Percentiles rank a stretch among this genome's conserved stretches.
phyloP scores from a whole-genome alignment of 30 jellyfish, hydroid and myxozoan species.

The Rhopilema esculentum region DNA sequence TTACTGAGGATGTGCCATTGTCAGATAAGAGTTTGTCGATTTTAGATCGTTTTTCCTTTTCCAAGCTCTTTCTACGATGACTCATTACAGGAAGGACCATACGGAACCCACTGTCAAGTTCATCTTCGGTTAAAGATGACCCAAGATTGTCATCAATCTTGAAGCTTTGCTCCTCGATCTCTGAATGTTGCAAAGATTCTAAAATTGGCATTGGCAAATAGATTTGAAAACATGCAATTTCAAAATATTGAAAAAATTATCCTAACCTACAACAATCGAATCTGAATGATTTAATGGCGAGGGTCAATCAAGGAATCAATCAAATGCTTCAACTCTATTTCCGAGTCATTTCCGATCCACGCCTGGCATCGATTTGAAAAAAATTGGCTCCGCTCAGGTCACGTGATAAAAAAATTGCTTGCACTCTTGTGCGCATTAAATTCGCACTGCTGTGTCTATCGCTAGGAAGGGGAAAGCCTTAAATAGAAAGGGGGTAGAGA shows the following conservation, averaged over 20 bases:
- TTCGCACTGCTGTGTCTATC: no score
- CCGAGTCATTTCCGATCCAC: no score
- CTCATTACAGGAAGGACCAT: conserved; percentile 88
- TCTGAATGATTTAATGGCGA: no score
- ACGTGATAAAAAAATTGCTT: no score
- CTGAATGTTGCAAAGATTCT: conserved; percentile 54
- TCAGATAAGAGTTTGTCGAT: conserved; percentile 44
- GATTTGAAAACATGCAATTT: background rate
- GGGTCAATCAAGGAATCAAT: no score
- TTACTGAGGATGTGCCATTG: conserved; percentile 84
- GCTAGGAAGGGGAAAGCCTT: no score
- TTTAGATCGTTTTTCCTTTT: conserved; percentile 44
- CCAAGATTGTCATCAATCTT: conserved; percentile 63
- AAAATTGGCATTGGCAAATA: background rate
- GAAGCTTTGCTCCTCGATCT: conserved; percentile 48
- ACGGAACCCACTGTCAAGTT: conserved; percentile 80
- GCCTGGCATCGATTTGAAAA: no score
- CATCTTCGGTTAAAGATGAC: conserved; percentile 92
- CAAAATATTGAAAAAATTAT: background rate
- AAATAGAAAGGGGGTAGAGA: no score
- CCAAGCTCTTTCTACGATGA: conserved; percentile 85
- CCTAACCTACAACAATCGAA: no score
- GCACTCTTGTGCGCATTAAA: no score
- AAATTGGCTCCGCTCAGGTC: no score
- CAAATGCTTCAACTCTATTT: no score